Percentiles rank a stretch among this genome's conserved stretches.
phyloP scores from a whole-genome alignment of 2,888 invertebrate genomes.

The Acleris emargana region DNA sequence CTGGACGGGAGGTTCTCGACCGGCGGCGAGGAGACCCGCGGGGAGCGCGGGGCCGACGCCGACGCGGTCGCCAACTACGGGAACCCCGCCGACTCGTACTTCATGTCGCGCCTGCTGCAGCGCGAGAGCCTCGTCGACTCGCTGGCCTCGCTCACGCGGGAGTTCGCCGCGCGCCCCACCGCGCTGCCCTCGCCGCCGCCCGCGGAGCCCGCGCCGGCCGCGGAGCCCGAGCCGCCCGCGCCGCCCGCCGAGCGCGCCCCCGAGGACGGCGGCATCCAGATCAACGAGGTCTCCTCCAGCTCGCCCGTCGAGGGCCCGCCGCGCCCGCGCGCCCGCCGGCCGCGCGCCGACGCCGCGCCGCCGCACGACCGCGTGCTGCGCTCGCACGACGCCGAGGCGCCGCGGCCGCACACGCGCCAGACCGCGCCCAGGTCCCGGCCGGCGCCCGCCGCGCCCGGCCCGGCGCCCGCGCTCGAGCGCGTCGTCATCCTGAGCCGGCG shows the following conservation, averaged over 20 bases:
- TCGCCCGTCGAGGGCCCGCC: slow-evolving; percentile 77
- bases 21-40: slow-evolving; percentile 45
- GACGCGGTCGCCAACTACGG: slow-evolving; percentile 72
- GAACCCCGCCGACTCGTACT: slow-evolving; percentile 77
- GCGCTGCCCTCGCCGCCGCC: slow-evolving; percentile 27
- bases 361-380: slow-evolving; percentile 71
- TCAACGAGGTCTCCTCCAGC: slow-evolving; percentile 87
- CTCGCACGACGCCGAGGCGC: slow-evolving; percentile 69
- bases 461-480: slow-evolving; percentile 52
- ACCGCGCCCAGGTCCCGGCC: slow-evolving; percentile 48
- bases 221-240: slow-evolving; percentile 26
- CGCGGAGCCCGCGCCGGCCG: slow-evolving; percentile 35
- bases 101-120: slow-evolving; percentile 73
- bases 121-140: slow-evolving; percentile 71
- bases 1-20: slow-evolving; percentile 61
- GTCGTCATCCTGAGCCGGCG: slow-evolving; percentile 68
- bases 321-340: slow-evolving; percentile 57
- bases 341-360: slow-evolving; percentile 48
- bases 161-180: slow-evolving; percentile 51
- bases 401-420: slow-evolving; percentile 61
- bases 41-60: slow-evolving; percentile 47
- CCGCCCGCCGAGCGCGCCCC: slow-evolving; percentile 38
- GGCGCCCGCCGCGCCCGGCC: slow-evolving; percentile 39
- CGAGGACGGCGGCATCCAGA: slow-evolving; percentile 83
- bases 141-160: slow-evolving; percentile 69